Conservation (phyloP, 2,113 vertebrate genomes). For the Phycodurus eques region DNA sequence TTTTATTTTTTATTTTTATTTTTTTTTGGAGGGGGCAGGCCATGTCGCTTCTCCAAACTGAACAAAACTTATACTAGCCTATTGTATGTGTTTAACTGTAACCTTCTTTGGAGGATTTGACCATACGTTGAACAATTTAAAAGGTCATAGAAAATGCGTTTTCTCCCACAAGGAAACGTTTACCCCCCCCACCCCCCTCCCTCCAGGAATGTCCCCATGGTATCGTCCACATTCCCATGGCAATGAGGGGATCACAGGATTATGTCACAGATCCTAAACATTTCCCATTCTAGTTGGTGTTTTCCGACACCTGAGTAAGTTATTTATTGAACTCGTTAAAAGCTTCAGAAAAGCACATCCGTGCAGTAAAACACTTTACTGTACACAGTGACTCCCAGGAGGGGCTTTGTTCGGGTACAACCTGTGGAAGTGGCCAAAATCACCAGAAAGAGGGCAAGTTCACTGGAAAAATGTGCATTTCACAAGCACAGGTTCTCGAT, state of each 20-base stretch:
- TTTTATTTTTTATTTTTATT: not conserved
- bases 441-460: not conserved
- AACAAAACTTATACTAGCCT: not conserved
- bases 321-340: not conserved
- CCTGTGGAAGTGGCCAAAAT: not conserved
- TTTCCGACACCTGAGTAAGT: not conserved
- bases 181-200: not conserved
- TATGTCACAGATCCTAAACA: not conserved
- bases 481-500: no score
- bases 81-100: not conserved
- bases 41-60: not conserved
- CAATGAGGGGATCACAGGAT: not conserved
- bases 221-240: not conserved
- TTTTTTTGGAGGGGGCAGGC: not conserved
- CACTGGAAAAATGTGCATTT: not conserved
- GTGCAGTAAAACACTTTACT: not conserved
- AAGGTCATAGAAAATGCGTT: not conserved
- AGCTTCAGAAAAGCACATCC: not conserved
- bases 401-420: not conserved
- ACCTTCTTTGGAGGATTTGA: not conserved
- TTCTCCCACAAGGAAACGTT: not conserved
- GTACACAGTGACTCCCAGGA: not conserved
- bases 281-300: not conserved
- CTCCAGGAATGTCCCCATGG: not conserved
- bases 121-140: not conserved